Conservation (phyloP, 2,888 invertebrate genomes). For the Acrobasis repandana region DNA sequence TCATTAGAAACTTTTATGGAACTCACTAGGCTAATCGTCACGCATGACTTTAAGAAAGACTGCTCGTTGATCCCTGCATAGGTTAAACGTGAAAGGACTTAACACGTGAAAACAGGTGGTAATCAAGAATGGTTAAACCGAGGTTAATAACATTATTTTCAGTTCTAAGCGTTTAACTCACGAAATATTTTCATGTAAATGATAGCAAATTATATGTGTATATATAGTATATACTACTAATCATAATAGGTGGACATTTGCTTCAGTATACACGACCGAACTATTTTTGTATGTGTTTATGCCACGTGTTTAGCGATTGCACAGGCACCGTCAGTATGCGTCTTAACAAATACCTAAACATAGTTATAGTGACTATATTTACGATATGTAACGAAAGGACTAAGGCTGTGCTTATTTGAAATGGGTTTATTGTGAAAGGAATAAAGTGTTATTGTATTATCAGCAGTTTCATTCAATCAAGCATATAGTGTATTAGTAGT, state of each 20-base stretch:
- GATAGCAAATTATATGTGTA: no score
- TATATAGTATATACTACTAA: no score
- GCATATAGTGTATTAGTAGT: neutral
- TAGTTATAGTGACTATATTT: constrained; percentile 26
- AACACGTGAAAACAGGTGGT: neutral
- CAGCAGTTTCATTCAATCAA: constrained; percentile 29
- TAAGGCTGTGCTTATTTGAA: constrained; percentile 56
- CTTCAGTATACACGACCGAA: no score
- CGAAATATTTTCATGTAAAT: no score
- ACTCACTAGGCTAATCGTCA: constrained; percentile 70
- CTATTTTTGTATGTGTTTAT: neutral
- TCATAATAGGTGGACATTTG: no score
- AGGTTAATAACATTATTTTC: no score
- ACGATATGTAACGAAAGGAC: constrained; percentile 36
- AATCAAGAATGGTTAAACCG: neutral
- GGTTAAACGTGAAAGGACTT: neutral
- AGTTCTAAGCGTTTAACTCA: no score
- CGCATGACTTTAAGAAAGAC: constrained; percentile 70
- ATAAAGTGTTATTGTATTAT: constrained; percentile 44
- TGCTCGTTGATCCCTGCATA: constrained; percentile 58
- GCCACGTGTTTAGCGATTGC: neutral
- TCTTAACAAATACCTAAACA: constrained; percentile 1
- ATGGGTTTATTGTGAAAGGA: constrained; percentile 37
- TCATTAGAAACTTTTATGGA: constrained; percentile 77
- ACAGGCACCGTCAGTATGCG: neutral